Evolutionary conservation across 2,797 vertebrate genomes (phyloP), one percentile per base, ranked within the genome.

Genomic region (Yasuhikotakia modesta): DNA sequence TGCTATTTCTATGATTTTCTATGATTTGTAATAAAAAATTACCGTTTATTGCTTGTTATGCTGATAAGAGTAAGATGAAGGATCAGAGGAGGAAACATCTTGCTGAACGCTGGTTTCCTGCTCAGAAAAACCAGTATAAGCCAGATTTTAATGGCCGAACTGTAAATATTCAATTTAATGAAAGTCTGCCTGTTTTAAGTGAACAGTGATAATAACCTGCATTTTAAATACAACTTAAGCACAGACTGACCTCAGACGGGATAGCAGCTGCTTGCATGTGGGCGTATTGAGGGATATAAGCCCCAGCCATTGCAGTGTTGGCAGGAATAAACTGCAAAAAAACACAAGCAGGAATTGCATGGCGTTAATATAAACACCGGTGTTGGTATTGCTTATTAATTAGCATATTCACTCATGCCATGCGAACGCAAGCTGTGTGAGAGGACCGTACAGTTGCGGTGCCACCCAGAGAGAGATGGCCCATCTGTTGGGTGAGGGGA

Each of bases 11-110:
- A 39, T 8, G 35, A 39, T 39, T 39, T 39, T n/a, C n/a, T n/a
- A n/a, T n/a, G n/a, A 39, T 8, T 39, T 8, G 8, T 8, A 39
- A 39, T 8, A 8, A 39, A 8, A 39, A 8, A 39, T 3, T 94
- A 98, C 97, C 96, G 93, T 93, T 39, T 93, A 93, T 96, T 96
- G 99, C 95, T 99, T 99, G 95, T 95, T 96, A 90, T 96, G 96
- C 89, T 98, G 98, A 93, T 94, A 96, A 16, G 96, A 94, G 84
- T 99, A 99, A 50, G 97, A 95, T 92, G 97, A 98, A 85, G 96
- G 97, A 90, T 98, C 98, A 90, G 92, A 96, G 91, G 98, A 96
- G 60, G 96, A 96, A 90, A 99, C 96, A 88, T 99, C 95, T 89
- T 96, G 96, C 79, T 95, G 95, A 77, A 95, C 94, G 90, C 93